Percentiles rank a stretch among this genome's conserved stretches.
Conservation (phyloP, 2,113 vertebrate species). For the Piaya cayana region DNA sequence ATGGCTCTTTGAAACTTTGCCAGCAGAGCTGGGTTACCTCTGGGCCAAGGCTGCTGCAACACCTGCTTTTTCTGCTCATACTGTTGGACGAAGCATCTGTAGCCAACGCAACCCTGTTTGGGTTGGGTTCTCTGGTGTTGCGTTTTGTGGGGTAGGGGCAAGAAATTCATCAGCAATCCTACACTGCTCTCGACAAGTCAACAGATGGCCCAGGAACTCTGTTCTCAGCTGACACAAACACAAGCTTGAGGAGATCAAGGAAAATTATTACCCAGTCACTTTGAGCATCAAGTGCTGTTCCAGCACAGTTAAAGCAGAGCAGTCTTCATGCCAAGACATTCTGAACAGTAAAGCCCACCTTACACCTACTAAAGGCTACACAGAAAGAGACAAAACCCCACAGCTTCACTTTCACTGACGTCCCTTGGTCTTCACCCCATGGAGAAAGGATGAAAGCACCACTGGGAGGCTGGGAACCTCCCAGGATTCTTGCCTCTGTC, state of each 20-base stretch:
- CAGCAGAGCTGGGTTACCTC: conserved; percentile 64
- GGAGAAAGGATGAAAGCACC: not conserved
- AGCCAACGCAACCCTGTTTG: conserved; percentile 21
- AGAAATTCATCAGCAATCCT: conserved; percentile 54
- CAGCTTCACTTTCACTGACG: not conserved
- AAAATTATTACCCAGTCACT: not conserved
- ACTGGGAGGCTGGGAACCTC: not conserved
- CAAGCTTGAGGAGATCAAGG: not conserved
- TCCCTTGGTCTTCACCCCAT: not conserved
- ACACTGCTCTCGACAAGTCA: conserved; percentile 31
- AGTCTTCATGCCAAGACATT: not conserved
- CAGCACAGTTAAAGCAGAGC: not conserved
- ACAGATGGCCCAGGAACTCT: conserved; percentile 39
- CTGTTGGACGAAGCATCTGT: conserved; percentile 54
- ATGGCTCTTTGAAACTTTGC: conserved; percentile 49
- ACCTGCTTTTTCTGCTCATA: conserved; percentile 55
- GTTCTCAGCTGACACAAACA: not conserved
- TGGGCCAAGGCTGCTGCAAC: conserved; percentile 65
- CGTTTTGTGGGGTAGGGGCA: not conserved
- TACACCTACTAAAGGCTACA: not conserved
- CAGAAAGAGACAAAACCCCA: not conserved
- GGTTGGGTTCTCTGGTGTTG: conserved; percentile 23
- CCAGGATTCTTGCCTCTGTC: not conserved
- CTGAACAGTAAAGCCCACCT: not conserved
- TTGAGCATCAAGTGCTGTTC: not conserved